Conservation (phyloP, 2,888 invertebrate genomes). For the Hybos culiciformis region DNA sequence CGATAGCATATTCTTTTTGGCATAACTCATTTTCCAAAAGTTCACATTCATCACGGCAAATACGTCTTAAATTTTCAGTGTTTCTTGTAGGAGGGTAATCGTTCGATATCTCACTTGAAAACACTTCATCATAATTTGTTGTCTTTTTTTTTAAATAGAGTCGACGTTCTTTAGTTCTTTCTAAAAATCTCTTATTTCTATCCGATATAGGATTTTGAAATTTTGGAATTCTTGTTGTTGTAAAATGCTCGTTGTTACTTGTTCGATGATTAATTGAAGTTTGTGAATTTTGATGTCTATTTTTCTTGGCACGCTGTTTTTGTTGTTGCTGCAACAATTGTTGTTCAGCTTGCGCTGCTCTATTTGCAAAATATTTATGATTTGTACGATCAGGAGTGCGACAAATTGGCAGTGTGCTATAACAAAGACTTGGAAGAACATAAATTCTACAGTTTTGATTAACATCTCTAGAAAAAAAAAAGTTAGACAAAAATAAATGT, state of each 20-base stretch:
- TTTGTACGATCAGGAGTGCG: constrained; percentile 52
- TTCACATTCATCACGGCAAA: constrained; percentile 90
- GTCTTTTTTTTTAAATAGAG: constrained; percentile 26
- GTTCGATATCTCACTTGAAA: constrained; percentile 28
- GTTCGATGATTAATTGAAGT: too few relatives aligned
- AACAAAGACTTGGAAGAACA: constrained; percentile 82
- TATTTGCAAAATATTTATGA: constrained; percentile 39
- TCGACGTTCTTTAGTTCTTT: constrained; percentile 23
- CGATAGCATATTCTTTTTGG: constrained; percentile 83
- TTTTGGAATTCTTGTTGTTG: constrained; percentile 5
- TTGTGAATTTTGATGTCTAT: neutral
- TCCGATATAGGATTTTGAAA: constrained; percentile 1
- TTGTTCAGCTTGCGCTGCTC: neutral
- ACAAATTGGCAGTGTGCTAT: constrained; percentile 84
- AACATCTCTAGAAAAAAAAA: constrained; percentile 48
- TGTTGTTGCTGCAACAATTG: too few relatives aligned
- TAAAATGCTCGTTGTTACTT: too few relatives aligned
- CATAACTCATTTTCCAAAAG: constrained; percentile 83
- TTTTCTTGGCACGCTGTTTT: constrained; percentile 18
- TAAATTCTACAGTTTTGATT: constrained; percentile 74
- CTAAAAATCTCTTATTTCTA: constrained; percentile 24
- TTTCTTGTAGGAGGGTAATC: constrained; percentile 35
- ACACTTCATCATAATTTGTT: constrained; percentile 26
- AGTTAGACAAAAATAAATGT: too few relatives aligned
- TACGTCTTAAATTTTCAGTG: constrained; percentile 52